Evolutionary conservation across 2,888 invertebrate species (phyloP).

Genomic region (Oxyteleia sp.): DNA sequence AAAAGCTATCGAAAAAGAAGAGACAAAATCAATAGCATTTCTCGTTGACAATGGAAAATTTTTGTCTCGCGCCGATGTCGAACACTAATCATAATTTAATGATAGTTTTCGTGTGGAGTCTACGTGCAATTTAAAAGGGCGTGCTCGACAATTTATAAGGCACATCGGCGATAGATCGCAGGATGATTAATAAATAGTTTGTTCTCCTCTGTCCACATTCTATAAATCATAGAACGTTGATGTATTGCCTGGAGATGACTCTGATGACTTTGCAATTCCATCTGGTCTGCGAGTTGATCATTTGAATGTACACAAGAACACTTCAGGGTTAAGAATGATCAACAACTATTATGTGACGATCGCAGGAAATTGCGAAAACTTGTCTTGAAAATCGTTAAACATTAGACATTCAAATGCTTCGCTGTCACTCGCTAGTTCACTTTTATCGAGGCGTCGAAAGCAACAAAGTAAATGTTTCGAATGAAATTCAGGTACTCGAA

Average conservation of each 20-base stretch:
- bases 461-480: slow-evolving; percentile 17
- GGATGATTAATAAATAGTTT: slow-evolving; percentile 74
- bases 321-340: slow-evolving; percentile 69
- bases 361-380: slow-evolving; percentile 71
- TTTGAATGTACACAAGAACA: slow-evolving; percentile 61
- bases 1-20: slow-evolving; percentile 21
- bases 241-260: slow-evolving; percentile 73
- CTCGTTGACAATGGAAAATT: slow-evolving; percentile 56
- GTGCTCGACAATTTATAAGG: slow-evolving; percentile 69
- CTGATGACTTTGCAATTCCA: slow-evolving; percentile 72
- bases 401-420: slow-evolving; percentile 45
- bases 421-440: slow-evolving; percentile 30
- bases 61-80: slow-evolving; percentile 40
- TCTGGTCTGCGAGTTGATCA: slow-evolving; percentile 61
- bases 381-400: slow-evolving; percentile 50
- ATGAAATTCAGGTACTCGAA: slow-evolving; percentile 25
- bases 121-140: slow-evolving; percentile 63
- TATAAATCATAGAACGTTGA: slow-evolving; percentile 75
- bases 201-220: slow-evolving; percentile 73
- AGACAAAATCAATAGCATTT: slow-evolving; percentile 37
- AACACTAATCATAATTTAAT: slow-evolving; percentile 71
- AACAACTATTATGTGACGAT: slow-evolving; percentile 64
- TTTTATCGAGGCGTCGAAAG: slow-evolving; percentile 28
- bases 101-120: slow-evolving; percentile 65
- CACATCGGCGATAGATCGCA: slow-evolving; percentile 66